Base-by-base conservation (phyloP, 2,888 invertebrate species). In the Osedax fenrisi region DNA sequence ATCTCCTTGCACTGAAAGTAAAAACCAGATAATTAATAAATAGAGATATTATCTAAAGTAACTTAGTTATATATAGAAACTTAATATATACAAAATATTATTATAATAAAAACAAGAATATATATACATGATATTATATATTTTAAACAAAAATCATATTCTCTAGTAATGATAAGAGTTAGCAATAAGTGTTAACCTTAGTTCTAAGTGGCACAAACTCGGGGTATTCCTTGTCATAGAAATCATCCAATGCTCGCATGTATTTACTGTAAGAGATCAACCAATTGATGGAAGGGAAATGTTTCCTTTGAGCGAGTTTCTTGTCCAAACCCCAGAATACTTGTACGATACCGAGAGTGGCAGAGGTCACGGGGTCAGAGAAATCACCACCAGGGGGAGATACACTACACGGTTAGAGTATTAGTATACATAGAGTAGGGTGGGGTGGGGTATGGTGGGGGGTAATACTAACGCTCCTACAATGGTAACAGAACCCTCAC, bases 281-380 rank as follows among this genome's bases (percentile, higher is more conserved):
- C 98, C 98, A 99, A 87, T 98, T 99, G 87, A 98, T 94, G 80
- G 96, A 95, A 77, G 98, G 98, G 89, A 98, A 98, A 87, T 98
- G 98, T 86, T 98, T 98, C 80, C 98, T 89, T 87, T 99, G 98
- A 0, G 97, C 97, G 77, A 97, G 88, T 85, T 96, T 97, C 87
- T 97, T 98, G 87, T 97, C 97, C 83, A 97, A 87, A 77, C 97
- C 97, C 97, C 97, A 97, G 88, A 97, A 97, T 86, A 97, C 97
- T 80, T 97, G 96, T 77, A 96, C 96, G 85, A 98, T 97, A 87
- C 94, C 92, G 77, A 99, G 89, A 21, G 98, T 99, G 76, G 98
- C 97, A 0, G 97, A 94, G 1, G 98, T 98, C 74, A 98, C 98
- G 73, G 98, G 98, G 89, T 99, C 98, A 22, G 98, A 96, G 89